phyloP scores from a whole-genome alignment of 2,888 invertebrate genomes.

The Drosophila yooni region DNA sequence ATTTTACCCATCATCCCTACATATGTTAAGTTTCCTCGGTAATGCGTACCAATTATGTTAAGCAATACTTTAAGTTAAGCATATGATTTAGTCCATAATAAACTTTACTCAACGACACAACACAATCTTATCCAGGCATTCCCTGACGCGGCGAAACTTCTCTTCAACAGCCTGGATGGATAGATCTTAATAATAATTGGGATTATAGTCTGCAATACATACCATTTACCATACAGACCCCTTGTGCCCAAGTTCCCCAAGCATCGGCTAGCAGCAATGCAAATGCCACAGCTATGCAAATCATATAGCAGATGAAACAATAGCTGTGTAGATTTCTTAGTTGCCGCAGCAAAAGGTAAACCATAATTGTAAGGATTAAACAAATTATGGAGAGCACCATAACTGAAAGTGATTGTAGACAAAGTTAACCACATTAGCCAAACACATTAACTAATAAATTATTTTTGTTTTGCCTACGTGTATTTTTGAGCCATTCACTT shows the following conservation, averaged over 20 bases:
- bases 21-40: too few relatives aligned
- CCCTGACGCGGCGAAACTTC: too few relatives aligned
- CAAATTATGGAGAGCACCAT: conserved; percentile 90
- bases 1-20: too few relatives aligned
- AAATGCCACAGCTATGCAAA: conserved; percentile 19
- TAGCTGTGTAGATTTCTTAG: conserved; percentile 37
- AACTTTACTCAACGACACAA: too few relatives aligned
- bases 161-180: conserved; percentile 54
- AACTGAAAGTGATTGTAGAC: conserved; percentile 85
- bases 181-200: not conserved
- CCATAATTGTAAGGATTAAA: conserved; percentile 87
- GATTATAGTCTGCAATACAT: not conserved
- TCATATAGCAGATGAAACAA: conserved; percentile 41
- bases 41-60: too few relatives aligned
- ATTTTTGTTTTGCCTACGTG: not conserved
- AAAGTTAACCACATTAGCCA: not conserved
- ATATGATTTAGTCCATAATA: too few relatives aligned
- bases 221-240: conserved; percentile 12
- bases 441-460: not conserved
- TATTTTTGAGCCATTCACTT: not conserved
- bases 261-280: conserved; percentile 7
- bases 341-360: conserved; percentile 34
- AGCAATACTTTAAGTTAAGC: too few relatives aligned
- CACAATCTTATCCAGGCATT: too few relatives aligned
- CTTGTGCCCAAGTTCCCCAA: accelerated